Evolutionary conservation across 2,888 invertebrate species (phyloP), one percentile per base, ranked within the genome.

Genomic region (Ypsolopha scabrella): DNA sequence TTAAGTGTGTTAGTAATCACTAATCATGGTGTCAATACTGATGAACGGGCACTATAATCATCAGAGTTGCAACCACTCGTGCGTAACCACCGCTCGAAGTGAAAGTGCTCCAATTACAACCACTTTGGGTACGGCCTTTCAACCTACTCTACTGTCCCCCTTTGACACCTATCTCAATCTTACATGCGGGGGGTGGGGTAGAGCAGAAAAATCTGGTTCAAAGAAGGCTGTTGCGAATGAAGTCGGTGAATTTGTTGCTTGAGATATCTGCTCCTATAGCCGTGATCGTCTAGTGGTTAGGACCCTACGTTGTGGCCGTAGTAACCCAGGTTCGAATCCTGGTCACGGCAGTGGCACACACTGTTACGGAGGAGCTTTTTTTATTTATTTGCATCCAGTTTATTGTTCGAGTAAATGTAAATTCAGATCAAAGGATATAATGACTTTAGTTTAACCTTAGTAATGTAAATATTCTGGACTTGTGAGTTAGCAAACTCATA

Each of bases 321-420:
- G 90, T 90, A 91, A 91, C 90, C 90, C 90, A 90, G 91, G 90
- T 91, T 91, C 90, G 90, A 91, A 90, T 90, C 90, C 90, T 89
- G 89, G 90, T 90, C 89, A 89, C 89, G 90, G 89, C 90, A 90
- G 80, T 80, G 77, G 57, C 33, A 11, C 24, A 24, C 50, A 53
- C 53, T 55, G 53, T 56, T 51, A 38, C 52, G 51, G 53, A 41
- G 52, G 54, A 47, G 51, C 41, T 33, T 47, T 48, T 41, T 47
- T 53, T 53, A 41, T 48, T 48, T n/a, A n/a, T n/a, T 24, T 24
- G 4, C 24, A 24, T 24, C 4, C 4, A 24, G 4, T 24, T 4
- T 24, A 3, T 24, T 24, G 24, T 24, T 24, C 24, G 24, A 24
- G 24, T 24, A 24, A 24, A 3, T 24, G 24, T 24, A 24, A 24